These are phyloP conservation scores for Trissonchulus latispiculum DNA, from an alignment of 2,888 invertebrate species.

Conservation along the genomic window DNA sequence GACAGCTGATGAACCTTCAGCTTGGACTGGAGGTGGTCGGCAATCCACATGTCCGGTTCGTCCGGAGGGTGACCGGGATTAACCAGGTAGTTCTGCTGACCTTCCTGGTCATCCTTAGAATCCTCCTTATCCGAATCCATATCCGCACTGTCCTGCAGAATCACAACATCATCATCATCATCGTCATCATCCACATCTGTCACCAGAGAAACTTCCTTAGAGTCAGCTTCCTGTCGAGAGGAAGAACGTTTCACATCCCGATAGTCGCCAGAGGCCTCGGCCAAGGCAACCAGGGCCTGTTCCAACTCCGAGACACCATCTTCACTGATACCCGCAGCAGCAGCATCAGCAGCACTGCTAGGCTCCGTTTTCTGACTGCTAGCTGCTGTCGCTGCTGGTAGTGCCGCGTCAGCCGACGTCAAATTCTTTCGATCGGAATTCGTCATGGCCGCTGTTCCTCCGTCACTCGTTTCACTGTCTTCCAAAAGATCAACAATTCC, in stretches of 20 bases:
- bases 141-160: neutral
- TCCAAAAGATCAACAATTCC: neutral
- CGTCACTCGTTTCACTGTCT: neutral
- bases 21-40: conserved; percentile 5
- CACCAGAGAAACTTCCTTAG: neutral
- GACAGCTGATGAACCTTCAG: conserved; percentile 23
- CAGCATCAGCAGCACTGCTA: neutral
- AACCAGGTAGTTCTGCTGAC: conserved; percentile 5
- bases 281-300: neutral
- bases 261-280: neutral
- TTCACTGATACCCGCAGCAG: neutral
- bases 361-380: neutral
- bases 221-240: neutral
- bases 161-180: neutral
- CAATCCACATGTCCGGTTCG: conserved; percentile 19
- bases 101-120: neutral
- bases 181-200: conserved; percentile 1
- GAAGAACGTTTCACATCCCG: neutral
- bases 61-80: conserved; percentile 11
- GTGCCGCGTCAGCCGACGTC: neutral
- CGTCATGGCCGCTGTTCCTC: neutral
- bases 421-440: neutral
- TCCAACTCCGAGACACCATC: neutral
- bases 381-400: neutral
- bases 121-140: neutral